A percentile compares a stretch with the other conserved stretches of the same genome.
Evolutionary conservation across 1,140 invertebrate genomes (phyloP).

Genomic region (Drosophila auraria): DNA sequence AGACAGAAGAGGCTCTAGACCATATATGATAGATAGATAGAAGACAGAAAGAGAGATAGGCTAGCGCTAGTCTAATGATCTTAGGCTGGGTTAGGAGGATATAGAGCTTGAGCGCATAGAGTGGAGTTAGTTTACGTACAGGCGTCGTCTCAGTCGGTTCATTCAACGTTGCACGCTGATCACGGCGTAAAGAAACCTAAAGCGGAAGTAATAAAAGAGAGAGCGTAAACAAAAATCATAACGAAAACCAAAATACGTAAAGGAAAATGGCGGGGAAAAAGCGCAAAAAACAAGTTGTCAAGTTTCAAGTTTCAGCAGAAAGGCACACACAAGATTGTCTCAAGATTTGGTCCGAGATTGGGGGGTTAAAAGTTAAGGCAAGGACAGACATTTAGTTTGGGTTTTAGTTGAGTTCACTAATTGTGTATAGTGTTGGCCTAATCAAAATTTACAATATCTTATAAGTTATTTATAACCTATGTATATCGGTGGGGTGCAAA

Average conservation of each 20-base stretch:
- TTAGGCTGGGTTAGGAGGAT: conserved; percentile 32
- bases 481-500: neutral
- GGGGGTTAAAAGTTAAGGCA: conserved; percentile 33
- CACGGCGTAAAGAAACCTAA: conserved; percentile 84
- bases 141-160: conserved; percentile 85
- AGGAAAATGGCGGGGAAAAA: conserved; percentile 33
- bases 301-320: conserved; percentile 22
- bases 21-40: conserved; percentile 26
- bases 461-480: neutral
- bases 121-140: conserved; percentile 85
- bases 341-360: neutral
- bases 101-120: conserved; percentile 50
- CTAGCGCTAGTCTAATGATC: conserved; percentile 43
- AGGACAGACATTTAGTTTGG: conserved; percentile 45
- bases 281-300: conserved; percentile 31
- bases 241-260: conserved; percentile 63
- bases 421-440: conserved; percentile 33
- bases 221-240: conserved; percentile 81
- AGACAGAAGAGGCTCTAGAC: conserved; percentile 13
- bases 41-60: conserved; percentile 26
- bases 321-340: conserved; percentile 1
- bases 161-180: conserved; percentile 83
- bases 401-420: conserved; percentile 37
- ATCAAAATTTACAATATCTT: neutral
- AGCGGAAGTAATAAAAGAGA: conserved; percentile 83